Base-by-base conservation (phyloP, 2,888 invertebrate genomes). In the Folsomia candida region DNA sequence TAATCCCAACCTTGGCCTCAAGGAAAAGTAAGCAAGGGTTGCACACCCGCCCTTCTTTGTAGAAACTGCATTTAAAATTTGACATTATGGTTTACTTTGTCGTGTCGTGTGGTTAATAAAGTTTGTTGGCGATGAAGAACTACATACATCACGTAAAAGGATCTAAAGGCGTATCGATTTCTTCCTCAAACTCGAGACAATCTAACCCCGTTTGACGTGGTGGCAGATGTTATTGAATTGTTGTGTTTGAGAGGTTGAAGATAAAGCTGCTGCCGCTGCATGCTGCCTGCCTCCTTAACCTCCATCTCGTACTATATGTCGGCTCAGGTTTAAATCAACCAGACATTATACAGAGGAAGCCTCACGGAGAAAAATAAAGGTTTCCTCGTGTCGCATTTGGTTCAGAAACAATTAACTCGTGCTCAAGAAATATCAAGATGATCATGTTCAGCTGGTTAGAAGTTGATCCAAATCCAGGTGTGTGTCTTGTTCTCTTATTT, bases 381-480 rank as follows among this genome's bases (percentile, higher is more conserved):
- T 37, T 37, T 37, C 37, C 54, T 54, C 22, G 54, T 54, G 54
- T 54, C 54, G 54, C 22, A 18, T 54, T 20, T 22, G 4, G 11
- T 54, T 54, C n/a, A 14, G 54, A 54, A 54, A 54, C 54, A 54
- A 54, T 54, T 54, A 54, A 54, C 54, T 54, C 22, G 22, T 22
- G 22, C 18, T 20, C 54, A 18, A 54, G 22, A 54, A 54, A 20
- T 54, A 54, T 14, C 6, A 54, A 18, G 54, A 54, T 54, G 54
- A 54, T 20, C 54, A 54, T 54, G 22, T 54, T 54, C 54, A 54
- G 54, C 54, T 54, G 54, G 54, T 54, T 22, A 6, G 37, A 37
- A 37, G 37, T 6, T 54, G 54, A 18, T 14, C 6, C 54, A 54
- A 22, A 54, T 54, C 54, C 54, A 54, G 54, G 54, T 54, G 54